phyloP scores from a whole-genome alignment of 1,140 invertebrate genomes.

The Coptotermes formosanus region DNA sequence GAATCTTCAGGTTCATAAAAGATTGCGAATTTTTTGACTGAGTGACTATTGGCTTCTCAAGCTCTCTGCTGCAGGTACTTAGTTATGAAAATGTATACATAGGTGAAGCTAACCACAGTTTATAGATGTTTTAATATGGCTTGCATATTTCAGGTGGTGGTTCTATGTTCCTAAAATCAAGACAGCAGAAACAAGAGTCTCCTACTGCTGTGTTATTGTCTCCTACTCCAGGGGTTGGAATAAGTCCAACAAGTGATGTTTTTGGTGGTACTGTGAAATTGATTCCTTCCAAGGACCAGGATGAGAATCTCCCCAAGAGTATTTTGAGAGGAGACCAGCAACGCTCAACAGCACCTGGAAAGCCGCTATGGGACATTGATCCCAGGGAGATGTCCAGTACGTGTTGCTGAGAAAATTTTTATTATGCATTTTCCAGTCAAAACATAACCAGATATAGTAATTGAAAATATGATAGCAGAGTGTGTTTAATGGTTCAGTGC shows the following conservation, averaged over 20 bases:
- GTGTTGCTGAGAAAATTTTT: neutral
- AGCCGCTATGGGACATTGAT: slow-evolving; percentile 41
- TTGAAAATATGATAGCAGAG: neutral
- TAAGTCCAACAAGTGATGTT: neutral
- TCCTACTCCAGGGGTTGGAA: neutral
- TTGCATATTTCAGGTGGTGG: slow-evolving; percentile 48
- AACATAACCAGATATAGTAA: neutral
- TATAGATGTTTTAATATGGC: neutral
- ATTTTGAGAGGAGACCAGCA: slow-evolving; percentile 65
- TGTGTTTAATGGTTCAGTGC: neutral
- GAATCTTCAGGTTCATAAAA: too few species aligned
- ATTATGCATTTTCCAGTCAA: neutral
- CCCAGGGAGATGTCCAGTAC: slow-evolving; percentile 39
- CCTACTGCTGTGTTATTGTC: neutral
- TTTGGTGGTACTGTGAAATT: neutral
- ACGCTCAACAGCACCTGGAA: slow-evolving; percentile 38
- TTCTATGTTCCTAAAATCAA: slow-evolving; percentile 68
- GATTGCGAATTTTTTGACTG: too few species aligned
- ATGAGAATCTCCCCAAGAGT: slow-evolving; percentile 59
- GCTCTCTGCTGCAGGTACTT: too few species aligned
- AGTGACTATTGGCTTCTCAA: too few species aligned
- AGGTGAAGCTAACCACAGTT: neutral
- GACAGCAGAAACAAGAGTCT: slow-evolving; percentile 35
- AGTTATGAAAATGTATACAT: too few species aligned
- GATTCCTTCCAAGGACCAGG: neutral